Evolutionary conservation across 1,140 invertebrate genomes (phyloP), one percentile per base, ranked within the genome.

Genomic region (Achatina immaculata): DNA sequence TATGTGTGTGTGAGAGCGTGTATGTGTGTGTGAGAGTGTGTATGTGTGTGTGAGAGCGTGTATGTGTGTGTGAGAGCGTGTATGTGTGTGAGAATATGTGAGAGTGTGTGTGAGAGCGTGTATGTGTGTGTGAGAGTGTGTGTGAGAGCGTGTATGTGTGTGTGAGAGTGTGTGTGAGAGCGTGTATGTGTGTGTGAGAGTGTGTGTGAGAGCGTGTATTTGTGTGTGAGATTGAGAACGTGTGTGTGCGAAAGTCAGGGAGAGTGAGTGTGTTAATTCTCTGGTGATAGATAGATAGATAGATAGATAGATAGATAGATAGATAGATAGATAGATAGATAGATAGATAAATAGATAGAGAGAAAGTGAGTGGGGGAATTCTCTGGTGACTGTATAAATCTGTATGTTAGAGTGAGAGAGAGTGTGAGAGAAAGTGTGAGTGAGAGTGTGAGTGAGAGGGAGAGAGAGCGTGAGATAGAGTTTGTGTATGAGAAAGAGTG

Each of bases 1-100:
- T 71, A 45, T 55, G 45, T 55, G 55, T 36, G 45, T 78, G 62
- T 68, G 58, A 43, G 42, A 68, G 76, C 68, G n/a, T 68, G 62
- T 68, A 21, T 68, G 38, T 78, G 16, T 68, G 42, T 78, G 36
- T 68, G 38, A 43, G 16, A 68, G 76, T 78, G 1, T 66, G 62
- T 40, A 24, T 34, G 34, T 43, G 19, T 43, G 74, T 76, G 7
- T 76, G 36, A 34, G 2, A 34, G 34, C 34, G 11, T 55, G 45
- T 36, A 11, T 62, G 14, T 65, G n/a, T 77, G 34, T 38, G 14
- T 42, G 40, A 0, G 24, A 21, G 7, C 3, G 7, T 68, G 66
- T 68, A 34, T 68, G 6, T 36, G 6, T 68, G 66, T 68, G 24
- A 34, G 66, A 34, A 34, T 68, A 31, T 36, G 7, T 68, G 66